Evolutionary conservation across 2,113 vertebrate species (phyloP).

Genomic region (Catharus minimus): DNA sequence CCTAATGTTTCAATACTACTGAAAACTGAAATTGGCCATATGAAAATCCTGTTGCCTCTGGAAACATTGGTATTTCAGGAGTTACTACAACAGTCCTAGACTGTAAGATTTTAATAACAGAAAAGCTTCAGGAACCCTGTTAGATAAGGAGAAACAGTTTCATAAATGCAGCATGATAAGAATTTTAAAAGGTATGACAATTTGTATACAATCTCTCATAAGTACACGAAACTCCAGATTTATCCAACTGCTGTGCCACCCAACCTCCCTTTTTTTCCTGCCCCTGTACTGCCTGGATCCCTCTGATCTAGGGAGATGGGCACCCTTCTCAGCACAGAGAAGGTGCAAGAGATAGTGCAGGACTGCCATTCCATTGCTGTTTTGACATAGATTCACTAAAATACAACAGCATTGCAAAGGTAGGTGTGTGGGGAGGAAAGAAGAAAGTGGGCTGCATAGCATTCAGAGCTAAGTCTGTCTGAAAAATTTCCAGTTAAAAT

Average conservation of each 20-base stretch:
- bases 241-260: background rate
- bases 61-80: background rate
- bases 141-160: background rate
- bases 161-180: background rate
- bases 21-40: background rate
- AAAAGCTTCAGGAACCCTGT: background rate
- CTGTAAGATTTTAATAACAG: background rate
- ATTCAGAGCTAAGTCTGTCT: background rate
- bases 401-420: background rate
- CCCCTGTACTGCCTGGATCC: background rate
- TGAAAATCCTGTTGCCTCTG: background rate
- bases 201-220: background rate
- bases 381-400: background rate
- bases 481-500: background rate
- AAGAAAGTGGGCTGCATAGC: background rate
- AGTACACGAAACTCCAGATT: background rate
- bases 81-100: background rate
- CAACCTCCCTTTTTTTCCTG: background rate
- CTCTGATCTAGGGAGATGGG: background rate
- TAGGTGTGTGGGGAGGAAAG: rapidly evolving
- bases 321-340: background rate
- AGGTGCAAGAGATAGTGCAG: background rate
- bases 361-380: background rate
- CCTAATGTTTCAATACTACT: background rate
- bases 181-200: background rate